These are phyloP conservation scores for Sarcophaga variegata DNA, from an alignment of 2,888 invertebrate genomes.

Conservation along the genomic window DNA sequence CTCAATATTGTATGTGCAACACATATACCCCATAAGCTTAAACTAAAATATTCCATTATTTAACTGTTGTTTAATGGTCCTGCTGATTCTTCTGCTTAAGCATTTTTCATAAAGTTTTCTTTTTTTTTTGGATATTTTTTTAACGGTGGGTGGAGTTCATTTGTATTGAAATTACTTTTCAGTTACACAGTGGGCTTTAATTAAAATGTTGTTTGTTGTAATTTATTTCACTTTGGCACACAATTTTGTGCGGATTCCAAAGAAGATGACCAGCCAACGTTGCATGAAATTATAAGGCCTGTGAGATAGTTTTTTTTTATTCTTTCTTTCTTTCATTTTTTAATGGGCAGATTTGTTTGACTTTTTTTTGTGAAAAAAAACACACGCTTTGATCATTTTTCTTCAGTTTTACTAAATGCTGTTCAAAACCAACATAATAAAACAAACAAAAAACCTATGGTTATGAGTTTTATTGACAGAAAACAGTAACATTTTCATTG, in stretches of 20 bases:
- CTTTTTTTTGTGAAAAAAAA: neutral
- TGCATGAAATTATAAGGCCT: slow-evolving; percentile 19
- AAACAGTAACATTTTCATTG: neutral
- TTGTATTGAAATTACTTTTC: slow-evolving; percentile 71
- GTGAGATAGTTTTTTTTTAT: slow-evolving; percentile 10
- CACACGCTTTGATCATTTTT: slow-evolving; percentile 57
- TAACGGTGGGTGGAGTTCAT: slow-evolving; percentile 72
- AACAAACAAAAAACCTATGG: neutral
- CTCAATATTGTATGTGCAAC: neutral
- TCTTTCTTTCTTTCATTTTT: no score
- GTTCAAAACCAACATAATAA: neutral
- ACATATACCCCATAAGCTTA: neutral
- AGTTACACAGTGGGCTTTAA: slow-evolving; percentile 70
- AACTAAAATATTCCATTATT: slow-evolving; percentile 56
- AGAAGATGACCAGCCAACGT: neutral
- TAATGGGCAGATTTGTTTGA: slow-evolving; percentile 26
- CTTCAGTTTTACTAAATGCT: slow-evolving; percentile 35
- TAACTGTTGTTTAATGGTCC: slow-evolving; percentile 52
- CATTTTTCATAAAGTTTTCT: slow-evolving; percentile 50
- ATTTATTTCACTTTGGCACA: slow-evolving; percentile 68
- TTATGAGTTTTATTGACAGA: neutral
- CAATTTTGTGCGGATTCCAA: slow-evolving; percentile 60
- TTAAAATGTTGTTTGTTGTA: slow-evolving; percentile 70
- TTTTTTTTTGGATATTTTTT: slow-evolving; percentile 9
- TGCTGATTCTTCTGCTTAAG: slow-evolving; percentile 51